Percentiles rank a stretch among this genome's conserved stretches.
phyloP scores from a whole-genome alignment of 2,888 invertebrate genomes.

The Osmoderma eremita region DNA sequence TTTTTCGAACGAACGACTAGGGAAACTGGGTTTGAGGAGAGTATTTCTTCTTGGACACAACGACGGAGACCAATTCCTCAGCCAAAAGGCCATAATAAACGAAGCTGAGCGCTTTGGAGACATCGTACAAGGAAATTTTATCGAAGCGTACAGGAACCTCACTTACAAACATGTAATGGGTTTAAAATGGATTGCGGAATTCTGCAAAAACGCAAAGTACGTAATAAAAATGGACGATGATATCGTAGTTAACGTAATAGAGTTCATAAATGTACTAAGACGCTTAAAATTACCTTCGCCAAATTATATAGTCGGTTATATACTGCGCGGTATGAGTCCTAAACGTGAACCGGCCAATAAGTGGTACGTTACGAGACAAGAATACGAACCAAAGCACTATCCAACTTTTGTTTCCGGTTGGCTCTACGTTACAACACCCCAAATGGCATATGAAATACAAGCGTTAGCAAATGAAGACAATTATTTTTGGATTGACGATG shows the following conservation, averaged over 20 bases:
- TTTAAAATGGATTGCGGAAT: conserved; percentile 75
- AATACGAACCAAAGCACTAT: conserved; percentile 72
- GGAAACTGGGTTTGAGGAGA: conserved; percentile 69
- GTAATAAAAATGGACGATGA: conserved; percentile 87
- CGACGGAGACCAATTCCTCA: conserved; percentile 64
- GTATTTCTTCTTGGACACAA: conserved; percentile 77
- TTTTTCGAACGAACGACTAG: conserved; percentile 69
- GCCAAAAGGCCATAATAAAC: conserved; percentile 69
- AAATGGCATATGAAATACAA: conserved; percentile 70
- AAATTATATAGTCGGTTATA: conserved; percentile 72
- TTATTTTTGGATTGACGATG: conserved; percentile 94
- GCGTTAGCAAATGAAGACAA: conserved; percentile 67
- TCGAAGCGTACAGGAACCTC: conserved; percentile 82
- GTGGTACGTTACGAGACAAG: conserved; percentile 79
- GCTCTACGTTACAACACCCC: conserved; percentile 81
- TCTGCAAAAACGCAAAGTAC: conserved; percentile 71
- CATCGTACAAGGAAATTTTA: conserved; percentile 79
- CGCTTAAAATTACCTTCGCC: conserved; percentile 59
- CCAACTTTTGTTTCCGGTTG: conserved; percentile 85
- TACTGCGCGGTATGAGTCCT: conserved; percentile 71
- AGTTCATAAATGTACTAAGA: conserved; percentile 65
- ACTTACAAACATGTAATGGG: conserved; percentile 87
- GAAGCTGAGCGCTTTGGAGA: conserved; percentile 75
- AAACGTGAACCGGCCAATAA: conserved; percentile 76
- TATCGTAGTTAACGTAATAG: conserved; percentile 76